A percentile compares a stretch with the other conserved stretches of the same genome.
Conservation (phyloP, 2,888 invertebrate species). For the Branchipolynoe longqiensis region DNA sequence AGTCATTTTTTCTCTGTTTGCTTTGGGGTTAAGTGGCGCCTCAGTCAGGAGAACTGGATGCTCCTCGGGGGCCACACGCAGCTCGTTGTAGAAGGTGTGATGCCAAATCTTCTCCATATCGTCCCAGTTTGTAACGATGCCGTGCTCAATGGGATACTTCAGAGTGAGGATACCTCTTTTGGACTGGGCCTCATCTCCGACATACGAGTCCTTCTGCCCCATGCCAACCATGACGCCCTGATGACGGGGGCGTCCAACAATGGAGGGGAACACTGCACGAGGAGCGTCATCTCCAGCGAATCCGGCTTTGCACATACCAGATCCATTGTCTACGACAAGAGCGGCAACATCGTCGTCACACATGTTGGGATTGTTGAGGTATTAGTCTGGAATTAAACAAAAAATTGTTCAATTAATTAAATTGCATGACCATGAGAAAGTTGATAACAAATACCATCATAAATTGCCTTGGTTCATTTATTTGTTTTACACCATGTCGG, state of each 20-base stretch:
- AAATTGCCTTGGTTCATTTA: too few relatives aligned
- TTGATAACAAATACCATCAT: too few relatives aligned
- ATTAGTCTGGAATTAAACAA: too few relatives aligned
- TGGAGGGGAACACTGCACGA: conserved; percentile 58
- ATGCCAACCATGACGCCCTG: conserved; percentile 60
- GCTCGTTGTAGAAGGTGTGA: conserved; percentile 79
- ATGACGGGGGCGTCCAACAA: conserved; percentile 52
- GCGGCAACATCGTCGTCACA: conserved; percentile 59
- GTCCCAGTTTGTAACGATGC: conserved; percentile 58
- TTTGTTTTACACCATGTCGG: too few relatives aligned
- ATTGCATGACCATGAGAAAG: too few relatives aligned
- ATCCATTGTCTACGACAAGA: conserved; percentile 57
- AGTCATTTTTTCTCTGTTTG: conserved; percentile 56
- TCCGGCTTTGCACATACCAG: conserved; percentile 59
- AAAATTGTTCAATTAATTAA: too few relatives aligned
- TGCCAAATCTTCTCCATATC: conserved; percentile 59
- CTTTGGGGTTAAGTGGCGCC: conserved; percentile 59
- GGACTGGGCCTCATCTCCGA: conserved; percentile 54
- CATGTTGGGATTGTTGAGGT: conserved; percentile 39
- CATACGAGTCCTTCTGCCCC: conserved; percentile 56
- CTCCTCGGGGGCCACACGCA: conserved; percentile 57
- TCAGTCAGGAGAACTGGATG: conserved; percentile 57
- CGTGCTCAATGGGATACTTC: conserved; percentile 77
- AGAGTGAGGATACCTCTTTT: conserved; percentile 76
- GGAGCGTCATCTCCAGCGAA: conserved; percentile 60